Evolutionary conservation across 2,113 vertebrate species (phyloP).

Genomic region (Chamaetylas fuelleborni): DNA sequence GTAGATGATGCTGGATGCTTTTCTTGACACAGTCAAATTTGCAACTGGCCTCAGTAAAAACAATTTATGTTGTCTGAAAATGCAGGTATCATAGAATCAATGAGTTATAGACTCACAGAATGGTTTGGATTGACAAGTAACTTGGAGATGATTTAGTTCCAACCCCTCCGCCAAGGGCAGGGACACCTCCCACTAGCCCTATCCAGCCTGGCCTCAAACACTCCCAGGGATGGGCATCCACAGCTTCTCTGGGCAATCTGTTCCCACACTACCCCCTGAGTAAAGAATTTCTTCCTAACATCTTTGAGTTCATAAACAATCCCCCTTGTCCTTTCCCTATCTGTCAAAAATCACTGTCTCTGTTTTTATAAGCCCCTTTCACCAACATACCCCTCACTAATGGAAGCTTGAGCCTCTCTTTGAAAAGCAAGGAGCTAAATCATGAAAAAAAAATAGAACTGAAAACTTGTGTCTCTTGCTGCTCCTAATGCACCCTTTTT

Average conservation of each 20-base stretch:
- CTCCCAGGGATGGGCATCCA: neutral
- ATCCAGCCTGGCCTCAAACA: neutral
- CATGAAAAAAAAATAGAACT: neutral
- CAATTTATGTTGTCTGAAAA: neutral
- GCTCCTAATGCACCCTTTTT: fast-evolving
- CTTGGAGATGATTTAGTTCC: neutral
- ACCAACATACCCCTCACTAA: neutral
- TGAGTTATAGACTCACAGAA: neutral
- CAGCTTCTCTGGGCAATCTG: neutral
- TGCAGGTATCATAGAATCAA: neutral
- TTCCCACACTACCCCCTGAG: neutral
- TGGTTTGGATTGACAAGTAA: neutral
- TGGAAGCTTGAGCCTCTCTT: neutral
- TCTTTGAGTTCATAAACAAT: neutral
- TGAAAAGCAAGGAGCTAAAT: neutral
- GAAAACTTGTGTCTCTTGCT: neutral
- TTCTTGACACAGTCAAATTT: neutral
- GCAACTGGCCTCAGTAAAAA: neutral
- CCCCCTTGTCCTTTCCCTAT: neutral
- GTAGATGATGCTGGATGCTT: neutral
- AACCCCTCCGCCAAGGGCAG: neutral
- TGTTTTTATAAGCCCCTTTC: neutral
- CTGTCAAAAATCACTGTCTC: neutral
- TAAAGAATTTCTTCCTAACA: neutral
- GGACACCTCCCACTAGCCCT: neutral